phyloP scores from a whole-genome alignment of 2,888 invertebrate species.

The Dendrolimus houi region DNA sequence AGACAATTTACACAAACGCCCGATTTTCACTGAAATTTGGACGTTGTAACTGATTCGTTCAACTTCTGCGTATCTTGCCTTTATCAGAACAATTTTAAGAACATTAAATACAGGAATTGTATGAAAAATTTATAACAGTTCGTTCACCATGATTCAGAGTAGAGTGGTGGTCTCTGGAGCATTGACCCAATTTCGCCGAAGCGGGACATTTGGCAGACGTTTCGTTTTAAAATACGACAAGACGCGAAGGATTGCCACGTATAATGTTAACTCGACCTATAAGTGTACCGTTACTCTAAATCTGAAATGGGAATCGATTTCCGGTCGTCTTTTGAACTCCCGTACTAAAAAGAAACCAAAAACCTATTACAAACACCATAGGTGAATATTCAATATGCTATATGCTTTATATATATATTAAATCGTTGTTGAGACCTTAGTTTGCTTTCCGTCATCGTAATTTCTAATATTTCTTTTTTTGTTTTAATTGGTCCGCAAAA shows the following conservation, averaged over 20 bases:
- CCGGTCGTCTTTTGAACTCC: constrained; percentile 6
- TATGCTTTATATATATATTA: too few species aligned
- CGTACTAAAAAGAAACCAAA: neutral
- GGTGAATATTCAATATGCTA: too few species aligned
- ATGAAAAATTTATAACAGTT: neutral
- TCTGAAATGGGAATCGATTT: constrained; percentile 15
- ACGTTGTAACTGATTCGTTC: too few species aligned
- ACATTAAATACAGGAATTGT: neutral
- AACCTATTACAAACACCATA: too few species aligned
- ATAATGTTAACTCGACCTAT: constrained; percentile 3
- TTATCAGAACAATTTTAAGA: too few species aligned
- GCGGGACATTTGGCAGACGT: constrained; percentile 59
- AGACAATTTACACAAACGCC: too few species aligned
- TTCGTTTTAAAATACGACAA: constrained; percentile 48
- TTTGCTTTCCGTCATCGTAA: too few species aligned
- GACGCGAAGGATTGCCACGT: constrained; percentile 11
- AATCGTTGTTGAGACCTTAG: too few species aligned
- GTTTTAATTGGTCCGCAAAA: too few species aligned
- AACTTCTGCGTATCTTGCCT: too few species aligned
- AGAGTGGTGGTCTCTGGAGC: constrained; percentile 40
- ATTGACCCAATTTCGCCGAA: constrained; percentile 59
- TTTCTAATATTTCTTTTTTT: too few species aligned
- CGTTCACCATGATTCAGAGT: constrained; percentile 23
- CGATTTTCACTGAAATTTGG: too few species aligned
- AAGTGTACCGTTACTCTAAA: constrained; percentile 21